Conservation (phyloP, 2,888 invertebrate species). For the Mesorhabditis spiculigera region DNA sequence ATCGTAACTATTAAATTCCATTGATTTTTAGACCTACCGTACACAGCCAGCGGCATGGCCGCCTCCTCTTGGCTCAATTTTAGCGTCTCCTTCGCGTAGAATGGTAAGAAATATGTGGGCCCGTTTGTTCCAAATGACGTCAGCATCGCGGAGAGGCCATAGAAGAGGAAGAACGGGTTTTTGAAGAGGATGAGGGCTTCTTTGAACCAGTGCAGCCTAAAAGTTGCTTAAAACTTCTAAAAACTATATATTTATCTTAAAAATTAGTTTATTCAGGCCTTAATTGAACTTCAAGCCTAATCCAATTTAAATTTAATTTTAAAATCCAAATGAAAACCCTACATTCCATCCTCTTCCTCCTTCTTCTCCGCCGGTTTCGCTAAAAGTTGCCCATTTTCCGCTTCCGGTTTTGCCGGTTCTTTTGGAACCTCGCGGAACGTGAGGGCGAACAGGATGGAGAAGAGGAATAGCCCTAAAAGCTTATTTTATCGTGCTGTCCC, state of each 20-base stretch:
- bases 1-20: too few species aligned
- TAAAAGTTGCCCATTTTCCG: background rate
- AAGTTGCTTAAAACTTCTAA: background rate
- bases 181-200: background rate
- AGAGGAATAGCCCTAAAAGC: background rate
- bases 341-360: conserved; percentile 2
- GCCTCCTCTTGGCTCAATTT: background rate
- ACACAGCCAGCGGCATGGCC: background rate
- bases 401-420: background rate
- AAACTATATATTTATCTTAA: too few species aligned
- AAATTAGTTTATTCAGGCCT: too few species aligned
- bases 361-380: background rate
- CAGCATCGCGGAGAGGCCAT: background rate
- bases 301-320: too few species aligned
- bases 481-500: background rate
- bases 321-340: too few species aligned
- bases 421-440: background rate
- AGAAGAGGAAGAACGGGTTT: background rate
- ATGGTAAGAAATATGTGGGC: background rate
- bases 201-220: background rate
- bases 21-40: background rate
- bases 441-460: background rate
- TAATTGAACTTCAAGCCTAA: too few species aligned
- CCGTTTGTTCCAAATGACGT: conserved; percentile 2
- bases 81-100: background rate